Evolutionary conservation across 2,113 vertebrate species (phyloP).

Genomic region (Albula goreensis): DNA sequence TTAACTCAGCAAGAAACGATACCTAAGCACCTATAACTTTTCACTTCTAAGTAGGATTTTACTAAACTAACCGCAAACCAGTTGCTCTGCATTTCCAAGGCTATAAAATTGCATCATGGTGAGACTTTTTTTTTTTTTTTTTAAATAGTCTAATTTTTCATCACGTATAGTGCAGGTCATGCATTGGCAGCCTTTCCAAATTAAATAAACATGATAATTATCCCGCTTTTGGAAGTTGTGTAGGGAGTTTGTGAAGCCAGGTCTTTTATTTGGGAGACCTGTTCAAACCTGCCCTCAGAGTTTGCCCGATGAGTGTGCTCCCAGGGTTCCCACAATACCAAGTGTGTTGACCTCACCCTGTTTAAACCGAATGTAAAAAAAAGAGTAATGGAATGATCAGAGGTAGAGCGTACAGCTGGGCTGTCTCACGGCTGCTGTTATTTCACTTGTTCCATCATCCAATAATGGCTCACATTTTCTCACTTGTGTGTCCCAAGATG

Average conservation of each 20-base stretch:
- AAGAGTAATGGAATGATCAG: neutral
- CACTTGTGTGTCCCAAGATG: neutral
- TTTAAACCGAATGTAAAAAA: neutral
- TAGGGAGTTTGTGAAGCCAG: neutral
- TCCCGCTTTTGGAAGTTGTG: neutral
- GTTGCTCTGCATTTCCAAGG: neutral
- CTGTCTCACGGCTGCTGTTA: neutral
- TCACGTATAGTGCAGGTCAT: no score
- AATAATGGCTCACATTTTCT: neutral
- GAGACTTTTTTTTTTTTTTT: no score
- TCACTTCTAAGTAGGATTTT: neutral
- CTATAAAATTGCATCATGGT: neutral
- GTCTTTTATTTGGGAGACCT: neutral
- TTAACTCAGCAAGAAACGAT: neutral
- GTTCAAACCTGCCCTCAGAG: slow-evolving; percentile 1
- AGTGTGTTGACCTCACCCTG: neutral
- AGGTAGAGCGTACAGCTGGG: neutral
- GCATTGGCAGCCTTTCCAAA: no score
- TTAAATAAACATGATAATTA: neutral
- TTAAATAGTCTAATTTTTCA: no score
- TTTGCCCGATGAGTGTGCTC: neutral
- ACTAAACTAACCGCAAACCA: neutral
- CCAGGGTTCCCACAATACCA: slow-evolving; percentile 6
- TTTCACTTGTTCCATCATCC: neutral
- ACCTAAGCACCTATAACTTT: neutral